Evolutionary conservation across 2,888 invertebrate genomes (phyloP).

Genomic region (Tetragonisca angustula): DNA sequence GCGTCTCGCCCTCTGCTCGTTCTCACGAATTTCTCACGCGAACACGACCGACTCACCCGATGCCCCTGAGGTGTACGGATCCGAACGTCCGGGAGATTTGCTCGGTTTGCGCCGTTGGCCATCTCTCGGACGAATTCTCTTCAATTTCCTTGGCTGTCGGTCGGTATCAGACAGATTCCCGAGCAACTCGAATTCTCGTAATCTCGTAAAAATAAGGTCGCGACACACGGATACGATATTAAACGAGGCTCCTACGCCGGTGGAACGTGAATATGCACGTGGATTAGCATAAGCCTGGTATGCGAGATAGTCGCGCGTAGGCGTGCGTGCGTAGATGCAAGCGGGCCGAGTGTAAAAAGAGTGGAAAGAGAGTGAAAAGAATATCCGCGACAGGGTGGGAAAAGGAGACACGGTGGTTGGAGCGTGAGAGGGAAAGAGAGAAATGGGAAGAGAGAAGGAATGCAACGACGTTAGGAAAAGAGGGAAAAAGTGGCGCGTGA

Average conservation of each 20-base stretch:
- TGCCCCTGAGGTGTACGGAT: slow-evolving; percentile 14
- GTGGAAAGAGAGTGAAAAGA: slow-evolving; percentile 61
- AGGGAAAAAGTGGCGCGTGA: slow-evolving; percentile 2
- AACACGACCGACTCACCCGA: background rate
- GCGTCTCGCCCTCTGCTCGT: background rate
- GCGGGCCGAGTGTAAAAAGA: slow-evolving; percentile 47
- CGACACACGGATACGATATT: slow-evolving; percentile 46
- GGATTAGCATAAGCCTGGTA: slow-evolving; percentile 74
- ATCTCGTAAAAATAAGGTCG: slow-evolving; percentile 58
- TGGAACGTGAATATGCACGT: slow-evolving; percentile 53
- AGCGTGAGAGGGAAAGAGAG: slow-evolving; percentile 30
- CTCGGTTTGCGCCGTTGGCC: slow-evolving; percentile 19
- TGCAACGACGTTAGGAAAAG: background rate
- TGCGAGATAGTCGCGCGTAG: slow-evolving; percentile 69
- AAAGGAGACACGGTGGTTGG: background rate
- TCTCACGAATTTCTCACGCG: slow-evolving; percentile 1
- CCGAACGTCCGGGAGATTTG: slow-evolving; percentile 33
- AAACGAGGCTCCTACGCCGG: slow-evolving; percentile 58
- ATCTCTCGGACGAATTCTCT: slow-evolving; percentile 15
- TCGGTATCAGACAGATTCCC: background rate
- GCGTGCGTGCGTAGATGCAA: slow-evolving; percentile 66
- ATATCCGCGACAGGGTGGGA: background rate
- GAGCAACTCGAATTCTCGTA: slow-evolving; percentile 22
- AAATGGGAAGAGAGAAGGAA: slow-evolving; percentile 7
- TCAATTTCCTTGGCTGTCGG: too few relatives aligned